Conservation (phyloP, 2,113 vertebrate species). For the Bufo gargarizans region DNA sequence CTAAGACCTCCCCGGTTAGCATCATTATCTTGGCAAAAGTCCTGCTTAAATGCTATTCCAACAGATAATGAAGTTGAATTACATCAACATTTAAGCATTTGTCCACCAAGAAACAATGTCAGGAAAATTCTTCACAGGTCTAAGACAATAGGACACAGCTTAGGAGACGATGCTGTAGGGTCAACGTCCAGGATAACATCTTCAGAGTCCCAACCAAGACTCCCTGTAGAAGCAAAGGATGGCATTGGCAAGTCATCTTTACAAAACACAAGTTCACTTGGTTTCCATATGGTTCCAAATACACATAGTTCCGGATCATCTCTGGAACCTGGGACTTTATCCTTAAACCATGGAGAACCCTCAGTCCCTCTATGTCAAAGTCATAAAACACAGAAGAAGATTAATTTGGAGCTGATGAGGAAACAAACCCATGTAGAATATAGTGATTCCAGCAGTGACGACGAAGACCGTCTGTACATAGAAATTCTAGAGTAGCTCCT, state of each 20-base stretch:
- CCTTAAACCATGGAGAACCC: neutral
- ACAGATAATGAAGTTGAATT: neutral
- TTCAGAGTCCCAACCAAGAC: neutral
- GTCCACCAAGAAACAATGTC: slow-evolving; percentile 26
- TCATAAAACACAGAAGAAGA: slow-evolving; percentile 65
- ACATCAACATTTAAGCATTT: neutral
- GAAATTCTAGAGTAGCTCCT: slow-evolving; percentile 63
- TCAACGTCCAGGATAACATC: neutral
- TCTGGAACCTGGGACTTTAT: rapidly evolving
- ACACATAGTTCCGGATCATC: neutral
- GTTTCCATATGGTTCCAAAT: neutral
- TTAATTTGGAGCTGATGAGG: slow-evolving; percentile 73
- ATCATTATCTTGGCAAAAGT: slow-evolving; percentile 13
- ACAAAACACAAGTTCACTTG: neutral
- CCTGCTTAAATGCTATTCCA: neutral
- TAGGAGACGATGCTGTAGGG: slow-evolving; percentile 1
- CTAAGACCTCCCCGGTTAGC: neutral
- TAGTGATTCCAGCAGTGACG: slow-evolving; percentile 76
- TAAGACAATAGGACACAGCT: slow-evolving; percentile 27
- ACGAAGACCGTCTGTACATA: slow-evolving; percentile 78
- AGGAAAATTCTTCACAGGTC: slow-evolving; percentile 37
- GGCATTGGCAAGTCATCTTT: neutral
- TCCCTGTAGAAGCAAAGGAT: neutral
- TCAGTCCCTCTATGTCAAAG: slow-evolving; percentile 24
- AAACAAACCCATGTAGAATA: slow-evolving; percentile 74